phyloP scores from a whole-genome alignment of 2,797 vertebrate species.

The Oreortyx pictus region DNA sequence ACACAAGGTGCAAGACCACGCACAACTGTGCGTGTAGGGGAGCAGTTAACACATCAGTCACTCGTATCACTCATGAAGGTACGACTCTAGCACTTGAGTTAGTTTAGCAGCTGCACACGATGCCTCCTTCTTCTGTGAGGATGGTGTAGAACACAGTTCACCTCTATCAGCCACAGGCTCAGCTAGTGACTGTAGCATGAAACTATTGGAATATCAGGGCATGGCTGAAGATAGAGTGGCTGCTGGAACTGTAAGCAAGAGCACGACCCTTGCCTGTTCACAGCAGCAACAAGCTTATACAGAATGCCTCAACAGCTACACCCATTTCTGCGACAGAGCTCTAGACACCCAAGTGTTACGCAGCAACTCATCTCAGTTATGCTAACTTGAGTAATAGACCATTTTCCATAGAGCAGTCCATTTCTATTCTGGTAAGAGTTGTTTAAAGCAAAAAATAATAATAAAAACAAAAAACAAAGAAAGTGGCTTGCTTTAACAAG shows the following conservation, averaged over 20 bases:
- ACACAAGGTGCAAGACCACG: neutral
- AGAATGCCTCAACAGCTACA: no score
- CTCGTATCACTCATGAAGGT: neutral
- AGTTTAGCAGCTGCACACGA: neutral
- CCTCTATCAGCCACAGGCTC: neutral
- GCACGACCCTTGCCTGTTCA: neutral
- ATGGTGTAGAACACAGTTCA: accelerated
- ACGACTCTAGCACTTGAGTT: neutral
- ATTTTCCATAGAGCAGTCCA: neutral
- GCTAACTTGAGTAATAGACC: neutral
- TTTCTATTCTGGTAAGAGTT: neutral
- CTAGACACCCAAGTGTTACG: neutral
- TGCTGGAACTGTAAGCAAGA: neutral
- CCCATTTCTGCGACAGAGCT: neutral
- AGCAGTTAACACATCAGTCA: neutral
- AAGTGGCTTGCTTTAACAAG: neutral
- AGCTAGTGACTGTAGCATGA: neutral
- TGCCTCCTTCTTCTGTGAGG: neutral
- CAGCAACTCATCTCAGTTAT: neutral
- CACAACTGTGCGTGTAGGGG: neutral
- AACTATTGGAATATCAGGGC: neutral
- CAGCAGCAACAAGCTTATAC: neutral
- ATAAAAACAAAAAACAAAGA: neutral
- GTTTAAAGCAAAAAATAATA: neutral
- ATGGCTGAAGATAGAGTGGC: accelerated